Conservation (phyloP, 1,140 invertebrate species). For the Leguminivora glycinivorella region DNA sequence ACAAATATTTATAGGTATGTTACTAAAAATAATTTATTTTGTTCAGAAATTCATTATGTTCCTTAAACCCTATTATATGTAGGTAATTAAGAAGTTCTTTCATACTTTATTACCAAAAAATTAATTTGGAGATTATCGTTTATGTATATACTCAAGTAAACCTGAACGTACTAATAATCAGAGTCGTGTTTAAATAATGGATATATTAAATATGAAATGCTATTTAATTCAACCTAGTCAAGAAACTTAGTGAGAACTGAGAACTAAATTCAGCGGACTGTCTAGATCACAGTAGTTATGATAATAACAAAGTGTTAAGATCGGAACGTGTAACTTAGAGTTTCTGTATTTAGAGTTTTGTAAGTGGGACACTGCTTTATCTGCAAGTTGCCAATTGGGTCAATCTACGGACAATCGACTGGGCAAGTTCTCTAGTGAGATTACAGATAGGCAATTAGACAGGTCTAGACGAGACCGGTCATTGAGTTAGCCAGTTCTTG, state of each 20-base stretch:
- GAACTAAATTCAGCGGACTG: not conserved
- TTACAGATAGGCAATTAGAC: constrained; percentile 23
- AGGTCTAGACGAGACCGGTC: constrained; percentile 1
- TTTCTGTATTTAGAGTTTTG: constrained; percentile 4
- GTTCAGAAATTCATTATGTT: not conserved
- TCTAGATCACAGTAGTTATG: not conserved
- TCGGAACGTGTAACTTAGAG: not conserved
- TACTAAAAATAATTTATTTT: not conserved
- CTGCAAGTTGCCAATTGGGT: constrained; percentile 11
- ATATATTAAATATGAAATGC: not conserved
- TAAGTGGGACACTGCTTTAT: constrained; percentile 4
- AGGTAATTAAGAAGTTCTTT: too few species aligned
- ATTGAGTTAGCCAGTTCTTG: constrained; percentile 8
- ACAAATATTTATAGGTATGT: not conserved
- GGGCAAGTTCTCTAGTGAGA: constrained; percentile 5
- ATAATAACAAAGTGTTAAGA: not conserved
- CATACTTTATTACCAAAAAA: too few species aligned
- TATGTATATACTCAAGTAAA: too few species aligned
- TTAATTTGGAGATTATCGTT: too few species aligned
- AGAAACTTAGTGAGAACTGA: not conserved
- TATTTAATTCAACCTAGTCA: not conserved
- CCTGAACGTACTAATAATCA: too few species aligned
- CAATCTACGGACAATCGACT: constrained; percentile 17
- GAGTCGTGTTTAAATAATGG: not conserved
- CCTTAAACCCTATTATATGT: too few species aligned